A percentile compares a stretch with the other conserved stretches of the same genome.
phyloP scores from a whole-genome alignment of 2,113 vertebrate genomes.

The Trinectes maculatus region DNA sequence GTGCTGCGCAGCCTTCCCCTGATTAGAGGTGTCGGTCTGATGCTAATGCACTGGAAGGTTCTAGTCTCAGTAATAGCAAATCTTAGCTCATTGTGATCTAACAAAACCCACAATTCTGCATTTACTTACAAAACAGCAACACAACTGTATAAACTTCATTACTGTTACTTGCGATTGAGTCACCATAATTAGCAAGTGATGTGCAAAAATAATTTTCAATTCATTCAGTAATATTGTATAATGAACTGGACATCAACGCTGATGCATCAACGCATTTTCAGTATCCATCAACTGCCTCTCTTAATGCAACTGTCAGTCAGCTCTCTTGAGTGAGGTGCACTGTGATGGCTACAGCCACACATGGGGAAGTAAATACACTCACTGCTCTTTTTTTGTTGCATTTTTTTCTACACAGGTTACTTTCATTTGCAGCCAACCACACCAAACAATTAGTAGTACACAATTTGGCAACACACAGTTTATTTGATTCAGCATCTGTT shows the following conservation, averaged over 20 bases:
- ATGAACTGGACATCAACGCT: background rate
- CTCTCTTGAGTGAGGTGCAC: no score
- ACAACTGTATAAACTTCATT: background rate
- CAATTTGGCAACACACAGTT: no score
- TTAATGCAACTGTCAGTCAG: no score
- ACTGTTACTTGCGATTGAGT: conserved; percentile 11
- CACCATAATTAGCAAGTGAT: background rate
- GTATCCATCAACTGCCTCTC: no score
- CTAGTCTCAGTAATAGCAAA: conserved; percentile 31
- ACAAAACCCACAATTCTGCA: conserved; percentile 1
- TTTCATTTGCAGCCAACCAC: no score
- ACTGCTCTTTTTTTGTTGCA: no score
- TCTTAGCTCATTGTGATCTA: conserved; percentile 8
- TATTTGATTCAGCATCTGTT: no score
- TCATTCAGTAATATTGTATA: background rate
- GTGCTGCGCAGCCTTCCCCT: conserved; percentile 29
- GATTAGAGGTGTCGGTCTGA: conserved; percentile 40
- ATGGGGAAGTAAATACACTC: no score
- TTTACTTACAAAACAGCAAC: background rate
- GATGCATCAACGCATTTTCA: no score
- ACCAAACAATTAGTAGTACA: no score
- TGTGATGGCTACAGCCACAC: no score
- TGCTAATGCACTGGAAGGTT: conserved; percentile 48
- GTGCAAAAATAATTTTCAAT: conserved; percentile 1
- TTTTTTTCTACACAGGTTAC: no score